These are phyloP conservation scores for Ochlodes sylvanus DNA, from an alignment of 2,888 invertebrate species.

Conservation along the genomic window DNA sequence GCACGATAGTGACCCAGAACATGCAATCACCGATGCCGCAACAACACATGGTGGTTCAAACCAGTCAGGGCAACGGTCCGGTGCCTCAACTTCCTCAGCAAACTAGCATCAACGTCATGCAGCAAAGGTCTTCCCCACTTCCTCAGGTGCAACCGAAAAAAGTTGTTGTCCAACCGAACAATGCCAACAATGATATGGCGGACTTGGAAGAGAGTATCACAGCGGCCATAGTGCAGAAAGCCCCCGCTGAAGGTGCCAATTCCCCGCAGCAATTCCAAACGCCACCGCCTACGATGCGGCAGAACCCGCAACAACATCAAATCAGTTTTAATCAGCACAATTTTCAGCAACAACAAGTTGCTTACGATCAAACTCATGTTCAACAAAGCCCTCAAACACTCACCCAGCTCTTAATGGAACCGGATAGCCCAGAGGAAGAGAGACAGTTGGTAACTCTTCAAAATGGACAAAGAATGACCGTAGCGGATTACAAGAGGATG, in stretches of 20 bases:
- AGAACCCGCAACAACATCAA: constrained; percentile 56
- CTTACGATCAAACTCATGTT: constrained; percentile 61
- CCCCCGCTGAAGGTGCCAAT: constrained; percentile 59
- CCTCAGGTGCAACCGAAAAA: constrained; percentile 64
- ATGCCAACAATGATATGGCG: constrained; percentile 78
- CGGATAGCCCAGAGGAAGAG: constrained; percentile 71
- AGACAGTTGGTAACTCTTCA: constrained; percentile 69
- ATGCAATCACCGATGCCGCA: constrained; percentile 57
- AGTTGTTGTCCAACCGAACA: constrained; percentile 76
- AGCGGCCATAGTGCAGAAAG: constrained; percentile 78
- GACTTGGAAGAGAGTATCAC: constrained; percentile 83
- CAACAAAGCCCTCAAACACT: constrained; percentile 59
- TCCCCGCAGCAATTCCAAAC: constrained; percentile 65
- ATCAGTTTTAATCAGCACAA: constrained; percentile 62
- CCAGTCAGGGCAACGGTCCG: constrained; percentile 66
- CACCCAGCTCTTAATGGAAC: constrained; percentile 67
- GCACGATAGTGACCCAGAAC: constrained; percentile 73
- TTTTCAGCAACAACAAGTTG: constrained; percentile 57
- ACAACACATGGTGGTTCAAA: constrained; percentile 58
- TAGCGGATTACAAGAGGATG: constrained; percentile 76
- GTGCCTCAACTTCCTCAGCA: constrained; percentile 66
- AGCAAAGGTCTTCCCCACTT: constrained; percentile 57
- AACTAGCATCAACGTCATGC: constrained; percentile 55
- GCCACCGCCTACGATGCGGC: constrained; percentile 60
- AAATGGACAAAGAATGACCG: constrained; percentile 74